Percentiles rank a stretch among this genome's conserved stretches.
phyloP scores from a whole-genome alignment of 2,113 vertebrate genomes.

The Ptychochromis oligacanthus region DNA sequence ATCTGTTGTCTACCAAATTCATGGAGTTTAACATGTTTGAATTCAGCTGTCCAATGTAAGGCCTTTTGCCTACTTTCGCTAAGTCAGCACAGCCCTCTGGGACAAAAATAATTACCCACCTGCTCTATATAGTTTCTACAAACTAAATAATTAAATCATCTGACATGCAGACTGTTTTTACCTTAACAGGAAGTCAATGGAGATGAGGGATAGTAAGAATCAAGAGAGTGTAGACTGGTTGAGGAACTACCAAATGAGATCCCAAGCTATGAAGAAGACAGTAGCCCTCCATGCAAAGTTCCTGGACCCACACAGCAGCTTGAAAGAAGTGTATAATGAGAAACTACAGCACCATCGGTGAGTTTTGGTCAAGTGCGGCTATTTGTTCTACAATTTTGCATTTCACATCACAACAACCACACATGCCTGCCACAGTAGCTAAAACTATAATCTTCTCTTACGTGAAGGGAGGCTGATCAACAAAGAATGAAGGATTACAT shows the following conservation, averaged over 20 bases:
- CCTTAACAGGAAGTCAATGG: slow-evolving; percentile 83
- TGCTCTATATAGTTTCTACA: background rate
- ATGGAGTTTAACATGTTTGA: no score
- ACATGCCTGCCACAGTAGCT: slow-evolving; percentile 10
- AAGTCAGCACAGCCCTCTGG: background rate
- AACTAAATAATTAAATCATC: background rate
- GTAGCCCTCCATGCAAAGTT: slow-evolving; percentile 86
- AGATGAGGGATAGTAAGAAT: slow-evolving; percentile 80
- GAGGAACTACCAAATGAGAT: slow-evolving; percentile 82
- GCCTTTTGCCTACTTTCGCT: background rate
- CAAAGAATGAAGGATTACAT: slow-evolving; percentile 88
- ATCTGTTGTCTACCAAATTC: background rate
- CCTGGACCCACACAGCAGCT: slow-evolving; percentile 88
- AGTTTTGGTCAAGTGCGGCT: slow-evolving; percentile 54
- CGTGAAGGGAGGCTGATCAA: slow-evolving; percentile 84
- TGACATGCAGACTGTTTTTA: background rate
- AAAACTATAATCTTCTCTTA: slow-evolving; percentile 42
- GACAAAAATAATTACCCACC: background rate
- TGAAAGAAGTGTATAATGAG: slow-evolving; percentile 85
- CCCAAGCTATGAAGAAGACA: slow-evolving; percentile 83
- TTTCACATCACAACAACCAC: slow-evolving; percentile 30
- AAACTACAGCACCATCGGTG: slow-evolving; percentile 86
- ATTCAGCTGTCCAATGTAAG: background rate
- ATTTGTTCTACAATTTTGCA: slow-evolving; percentile 6
- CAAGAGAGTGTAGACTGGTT: slow-evolving; percentile 84